phyloP scores from a whole-genome alignment of 2,888 invertebrate genomes.

The Drosophila trichaetosa region DNA sequence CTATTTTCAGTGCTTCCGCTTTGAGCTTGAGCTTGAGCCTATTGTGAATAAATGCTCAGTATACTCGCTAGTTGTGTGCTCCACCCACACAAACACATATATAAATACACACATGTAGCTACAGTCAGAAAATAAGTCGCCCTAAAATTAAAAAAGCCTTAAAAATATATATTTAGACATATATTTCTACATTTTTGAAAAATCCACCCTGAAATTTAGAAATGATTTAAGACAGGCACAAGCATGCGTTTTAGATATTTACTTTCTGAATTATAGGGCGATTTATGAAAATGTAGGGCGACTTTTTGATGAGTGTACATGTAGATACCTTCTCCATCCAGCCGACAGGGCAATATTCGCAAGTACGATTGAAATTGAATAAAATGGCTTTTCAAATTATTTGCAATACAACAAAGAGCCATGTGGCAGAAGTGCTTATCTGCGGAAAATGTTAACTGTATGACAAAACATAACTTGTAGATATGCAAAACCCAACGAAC shows the following conservation, averaged over 20 bases:
- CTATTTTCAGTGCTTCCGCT: conserved; percentile 53
- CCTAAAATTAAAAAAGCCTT: too few species aligned
- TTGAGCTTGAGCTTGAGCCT: conserved; percentile 23
- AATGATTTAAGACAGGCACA: neutral
- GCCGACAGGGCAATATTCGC: conserved; percentile 25
- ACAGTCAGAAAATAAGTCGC: neutral
- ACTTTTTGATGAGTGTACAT: neutral
- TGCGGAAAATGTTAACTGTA: conserved; percentile 77
- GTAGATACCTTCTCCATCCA: conserved; percentile 2
- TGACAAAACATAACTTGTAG: conserved; percentile 77
- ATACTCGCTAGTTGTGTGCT: conserved; percentile 33
- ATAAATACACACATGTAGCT: neutral
- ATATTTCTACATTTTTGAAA: neutral
- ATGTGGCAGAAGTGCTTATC: conserved; percentile 76
- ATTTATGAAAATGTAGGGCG: neutral
- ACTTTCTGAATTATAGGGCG: neutral
- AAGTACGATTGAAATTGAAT: conserved; percentile 71
- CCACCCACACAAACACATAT: neutral
- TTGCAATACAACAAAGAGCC: conserved; percentile 58
- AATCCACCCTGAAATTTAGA: neutral
- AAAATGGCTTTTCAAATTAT: conserved; percentile 77
- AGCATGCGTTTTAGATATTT: neutral
- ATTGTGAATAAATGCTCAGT: conserved; percentile 52
- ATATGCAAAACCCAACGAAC: conserved; percentile 69
- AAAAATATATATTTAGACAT: neutral